Conservation (phyloP, 1,140 invertebrate genomes). For the Neodiprion lecontei region DNA sequence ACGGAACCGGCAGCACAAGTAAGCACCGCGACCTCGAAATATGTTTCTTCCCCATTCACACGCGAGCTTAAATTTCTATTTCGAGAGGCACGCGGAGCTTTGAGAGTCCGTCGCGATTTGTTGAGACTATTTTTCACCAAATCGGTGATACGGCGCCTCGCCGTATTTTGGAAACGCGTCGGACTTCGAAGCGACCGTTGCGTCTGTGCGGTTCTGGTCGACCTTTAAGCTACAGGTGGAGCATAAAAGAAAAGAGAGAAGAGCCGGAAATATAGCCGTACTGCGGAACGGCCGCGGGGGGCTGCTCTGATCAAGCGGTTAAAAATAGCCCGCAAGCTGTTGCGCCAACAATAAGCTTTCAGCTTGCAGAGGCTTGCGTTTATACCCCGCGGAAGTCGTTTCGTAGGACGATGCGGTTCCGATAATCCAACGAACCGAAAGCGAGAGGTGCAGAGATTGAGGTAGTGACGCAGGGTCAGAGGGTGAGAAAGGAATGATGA, state of each 20-base stretch:
- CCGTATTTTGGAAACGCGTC: no score
- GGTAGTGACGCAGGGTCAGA: no score
- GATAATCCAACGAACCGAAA: no score
- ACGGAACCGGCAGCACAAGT: neutral
- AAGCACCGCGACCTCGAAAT: neutral
- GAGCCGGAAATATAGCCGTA: neutral
- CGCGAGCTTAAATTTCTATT: neutral
- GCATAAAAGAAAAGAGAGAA: neutral
- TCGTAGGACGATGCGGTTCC: neutral
- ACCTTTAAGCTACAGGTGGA: slow-evolving; percentile 3
- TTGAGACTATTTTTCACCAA: no score
- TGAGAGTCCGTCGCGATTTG: no score
- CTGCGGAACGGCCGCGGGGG: neutral
- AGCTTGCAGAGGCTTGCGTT: neutral
- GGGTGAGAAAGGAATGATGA: neutral
- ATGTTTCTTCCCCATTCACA: neutral
- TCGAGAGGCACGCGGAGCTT: neutral
- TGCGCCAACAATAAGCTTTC: neutral
- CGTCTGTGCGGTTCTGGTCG: neutral
- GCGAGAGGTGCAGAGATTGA: no score
- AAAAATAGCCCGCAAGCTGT: neutral
- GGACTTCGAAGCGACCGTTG: no score
- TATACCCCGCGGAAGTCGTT: neutral
- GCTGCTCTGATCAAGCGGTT: neutral
- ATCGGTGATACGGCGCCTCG: no score